Evolutionary conservation across 53 echinoderm and acorn worm species (phyloP).

Genomic region (Holothuria leucospilota): DNA sequence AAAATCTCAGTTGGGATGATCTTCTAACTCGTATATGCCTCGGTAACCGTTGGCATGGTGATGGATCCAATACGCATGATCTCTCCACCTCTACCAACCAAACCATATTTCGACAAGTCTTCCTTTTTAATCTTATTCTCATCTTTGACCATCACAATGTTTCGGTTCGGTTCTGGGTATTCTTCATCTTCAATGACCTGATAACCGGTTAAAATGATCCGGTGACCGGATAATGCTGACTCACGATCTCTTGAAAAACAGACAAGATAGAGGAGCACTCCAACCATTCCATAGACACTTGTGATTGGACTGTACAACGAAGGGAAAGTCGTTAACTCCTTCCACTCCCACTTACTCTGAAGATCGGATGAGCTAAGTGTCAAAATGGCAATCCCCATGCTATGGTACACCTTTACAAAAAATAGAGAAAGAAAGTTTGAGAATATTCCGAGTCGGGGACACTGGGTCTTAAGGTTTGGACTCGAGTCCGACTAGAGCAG

Average conservation of each 20-base stretch:
- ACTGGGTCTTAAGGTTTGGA: no score
- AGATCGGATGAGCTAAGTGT: constrained; percentile 35
- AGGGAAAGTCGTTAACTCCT: constrained; percentile 52
- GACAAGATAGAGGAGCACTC: constrained; percentile 60
- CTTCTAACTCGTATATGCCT: constrained; percentile 23
- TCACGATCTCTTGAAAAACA: constrained; percentile 28
- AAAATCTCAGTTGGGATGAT: no score
- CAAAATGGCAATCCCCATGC: constrained; percentile 45
- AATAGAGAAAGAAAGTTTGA: not conserved
- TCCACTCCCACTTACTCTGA: constrained; percentile 24
- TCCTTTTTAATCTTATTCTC: constrained; percentile 3
- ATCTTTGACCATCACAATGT: constrained; percentile 4
- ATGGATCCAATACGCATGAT: constrained; percentile 45
- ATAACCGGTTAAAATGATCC: not conserved
- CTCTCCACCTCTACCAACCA: constrained; percentile 48
- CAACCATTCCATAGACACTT: constrained; percentile 52
- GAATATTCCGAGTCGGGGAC: no score
- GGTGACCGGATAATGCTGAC: not conserved
- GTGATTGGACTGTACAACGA: constrained; percentile 58
- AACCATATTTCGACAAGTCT: constrained; percentile 6
- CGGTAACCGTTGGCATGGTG: constrained; percentile 45
- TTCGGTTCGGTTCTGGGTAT: constrained; percentile 25
- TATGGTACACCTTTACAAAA: constrained; percentile 43
- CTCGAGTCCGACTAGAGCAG: no score
- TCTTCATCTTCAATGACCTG: constrained; percentile 2